A percentile compares a stretch with the other conserved stretches of the same genome.
Evolutionary conservation across 2,113 vertebrate genomes (phyloP).

Genomic region (Indicator maculatus): DNA sequence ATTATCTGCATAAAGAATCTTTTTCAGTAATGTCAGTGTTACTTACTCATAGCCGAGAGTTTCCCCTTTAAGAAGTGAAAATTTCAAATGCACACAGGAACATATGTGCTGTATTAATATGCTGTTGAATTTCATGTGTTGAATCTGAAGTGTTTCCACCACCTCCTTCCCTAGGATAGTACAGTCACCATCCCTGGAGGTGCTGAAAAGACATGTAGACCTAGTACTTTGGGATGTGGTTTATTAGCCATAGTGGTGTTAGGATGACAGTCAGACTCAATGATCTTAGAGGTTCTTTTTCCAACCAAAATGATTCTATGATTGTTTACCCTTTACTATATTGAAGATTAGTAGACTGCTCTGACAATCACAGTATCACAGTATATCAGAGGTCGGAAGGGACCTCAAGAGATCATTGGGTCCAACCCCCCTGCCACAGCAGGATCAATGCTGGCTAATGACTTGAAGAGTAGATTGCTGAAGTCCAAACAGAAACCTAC

Average conservation of each 20-base stretch:
- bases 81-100: background rate
- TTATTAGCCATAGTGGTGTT: too few relatives aligned
- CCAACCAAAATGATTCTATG: too few relatives aligned
- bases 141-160: background rate
- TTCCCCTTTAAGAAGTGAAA: background rate
- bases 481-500: background rate
- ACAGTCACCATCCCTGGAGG: too few relatives aligned
- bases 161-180: too few relatives aligned
- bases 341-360: background rate
- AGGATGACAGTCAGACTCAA: too few relatives aligned
- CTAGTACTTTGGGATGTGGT: too few relatives aligned
- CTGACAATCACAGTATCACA: background rate
- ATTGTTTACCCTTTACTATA: background rate
- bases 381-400: too few relatives aligned
- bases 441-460: background rate
- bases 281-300: too few relatives aligned
- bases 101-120: background rate
- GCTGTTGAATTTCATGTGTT: background rate
- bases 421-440: too few relatives aligned
- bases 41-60: background rate
- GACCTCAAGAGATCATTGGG: too few relatives aligned
- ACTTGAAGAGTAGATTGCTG: background rate
- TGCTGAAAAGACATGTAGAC: too few relatives aligned
- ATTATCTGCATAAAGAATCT: background rate
- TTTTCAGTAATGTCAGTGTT: background rate